phyloP scores from a whole-genome alignment of 2,113 vertebrate genomes.

The Calyptomena viridis region DNA sequence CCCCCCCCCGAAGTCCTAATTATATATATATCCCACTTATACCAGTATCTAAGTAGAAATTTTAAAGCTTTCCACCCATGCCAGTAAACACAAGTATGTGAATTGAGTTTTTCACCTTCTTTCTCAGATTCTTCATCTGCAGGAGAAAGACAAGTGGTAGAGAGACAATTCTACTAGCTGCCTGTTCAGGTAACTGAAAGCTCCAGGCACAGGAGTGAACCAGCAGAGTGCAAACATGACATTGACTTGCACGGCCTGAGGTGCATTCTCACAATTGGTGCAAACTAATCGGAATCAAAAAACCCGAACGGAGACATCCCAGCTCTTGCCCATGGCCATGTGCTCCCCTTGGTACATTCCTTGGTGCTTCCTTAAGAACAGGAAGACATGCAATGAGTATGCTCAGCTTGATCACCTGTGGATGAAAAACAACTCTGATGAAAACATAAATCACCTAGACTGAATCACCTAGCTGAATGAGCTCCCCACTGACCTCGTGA shows the following conservation, averaged over 20 bases:
- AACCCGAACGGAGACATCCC: not conserved
- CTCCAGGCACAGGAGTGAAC: not conserved
- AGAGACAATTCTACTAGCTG: not conserved
- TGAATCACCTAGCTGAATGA: not conserved
- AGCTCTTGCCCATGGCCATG: not conserved
- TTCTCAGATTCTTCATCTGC: not conserved
- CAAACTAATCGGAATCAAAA: not conserved
- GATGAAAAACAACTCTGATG: not conserved
- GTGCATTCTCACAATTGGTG: not conserved
- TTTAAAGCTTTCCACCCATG: not conserved
- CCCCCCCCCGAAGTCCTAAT: not conserved
- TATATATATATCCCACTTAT: not conserved
- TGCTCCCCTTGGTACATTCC: not conserved
- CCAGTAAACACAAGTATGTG: not conserved
- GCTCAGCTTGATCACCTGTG: not conserved
- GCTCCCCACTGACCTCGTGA: rapidly evolving
- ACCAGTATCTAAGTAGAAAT: not conserved
- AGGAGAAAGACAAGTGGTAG: not conserved
- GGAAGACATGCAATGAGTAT: not conserved
- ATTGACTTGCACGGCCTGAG: not conserved
- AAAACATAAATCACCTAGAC: not conserved
- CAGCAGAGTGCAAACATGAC: not conserved
- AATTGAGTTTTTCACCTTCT: not conserved
- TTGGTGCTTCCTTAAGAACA: not conserved
- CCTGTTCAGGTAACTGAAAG: not conserved